Evolutionary conservation across 2,888 invertebrate genomes (phyloP), one percentile per base, ranked within the genome.

Genomic region (Acronicta aceris): DNA sequence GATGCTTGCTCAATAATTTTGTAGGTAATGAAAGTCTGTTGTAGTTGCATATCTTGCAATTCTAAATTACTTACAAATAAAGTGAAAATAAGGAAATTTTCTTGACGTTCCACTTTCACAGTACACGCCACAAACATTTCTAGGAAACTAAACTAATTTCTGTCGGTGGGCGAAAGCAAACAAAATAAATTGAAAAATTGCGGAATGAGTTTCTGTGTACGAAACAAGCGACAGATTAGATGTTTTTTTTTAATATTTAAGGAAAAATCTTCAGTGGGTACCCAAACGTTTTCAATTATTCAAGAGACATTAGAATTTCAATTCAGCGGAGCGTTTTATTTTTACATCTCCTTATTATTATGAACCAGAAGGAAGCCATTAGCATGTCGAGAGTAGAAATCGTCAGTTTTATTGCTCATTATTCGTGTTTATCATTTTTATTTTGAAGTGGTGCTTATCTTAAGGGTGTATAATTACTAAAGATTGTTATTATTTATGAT

Each of bases 221-320:
- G 60, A 65, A 78, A 74, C 73, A 71, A 74, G 74, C 67, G 62
- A 69, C 61, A 68, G 74, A 81, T 81, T 81, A 79, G 66, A 76
- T 72, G 70, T 77, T 71, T 80, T 81, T 48, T 77, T 33, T 10
- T 33, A 69, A 69, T 76, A 75, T 76, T 71, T 74, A 77, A 67
- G 72, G 78, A 75, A 82, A 81, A 83, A 78, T 7, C 61, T 81
- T 82, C 76, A 65, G 80, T 80, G 78, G 75, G 75, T 78, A 78
- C 76, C 73, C 69, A 74, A 74, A 79, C 76, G 78, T 79, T 78
- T 81, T 82, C 80, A 83, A 83, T 86, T 86, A 84, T 83, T 83
- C 83, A 84, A 75, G 78, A 81, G 79, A 71, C 77, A 85, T 86
- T 84, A 84, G 81, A 83, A 84, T 84, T 85, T 83, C 80, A 84